phyloP scores from a whole-genome alignment of 2,113 vertebrate species.

The Catagonus wagneri region DNA sequence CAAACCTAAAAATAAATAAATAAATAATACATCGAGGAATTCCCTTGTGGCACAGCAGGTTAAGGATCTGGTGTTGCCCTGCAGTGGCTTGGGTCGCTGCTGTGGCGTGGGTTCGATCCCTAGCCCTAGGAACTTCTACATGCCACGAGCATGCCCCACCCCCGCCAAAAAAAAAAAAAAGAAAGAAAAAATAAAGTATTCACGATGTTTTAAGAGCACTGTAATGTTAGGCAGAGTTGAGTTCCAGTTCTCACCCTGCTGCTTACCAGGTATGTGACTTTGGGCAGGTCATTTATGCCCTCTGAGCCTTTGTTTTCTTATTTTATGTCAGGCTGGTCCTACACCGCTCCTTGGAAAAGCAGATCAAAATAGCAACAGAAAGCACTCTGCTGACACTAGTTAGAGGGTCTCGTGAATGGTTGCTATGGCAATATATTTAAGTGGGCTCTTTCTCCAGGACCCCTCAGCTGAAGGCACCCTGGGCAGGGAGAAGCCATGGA shows the following conservation, averaged over 20 bases:
- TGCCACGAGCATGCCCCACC: too few species aligned
- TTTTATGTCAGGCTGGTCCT: background rate
- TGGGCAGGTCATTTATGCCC: background rate
- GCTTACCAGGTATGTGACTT: background rate
- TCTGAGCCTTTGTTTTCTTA: background rate
- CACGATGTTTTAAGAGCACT: background rate
- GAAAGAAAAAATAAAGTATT: background rate
- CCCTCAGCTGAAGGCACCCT: background rate
- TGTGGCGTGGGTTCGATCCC: too few species aligned
- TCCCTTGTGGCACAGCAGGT: too few species aligned
- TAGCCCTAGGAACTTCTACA: too few species aligned
- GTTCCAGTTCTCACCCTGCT: background rate
- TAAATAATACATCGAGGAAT: too few species aligned
- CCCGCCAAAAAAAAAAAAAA: background rate
- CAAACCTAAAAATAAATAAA: too few species aligned
- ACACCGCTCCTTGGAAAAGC: background rate
- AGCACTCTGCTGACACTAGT: background rate
- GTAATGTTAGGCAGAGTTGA: background rate
- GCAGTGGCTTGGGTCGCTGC: too few species aligned
- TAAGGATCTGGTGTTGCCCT: too few species aligned
- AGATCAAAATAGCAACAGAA: background rate
- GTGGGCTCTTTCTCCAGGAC: background rate
- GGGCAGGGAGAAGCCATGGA: background rate
- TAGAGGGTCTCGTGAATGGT: background rate
- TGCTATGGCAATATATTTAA: background rate